Percentiles rank a stretch among this genome's conserved stretches.
These are phyloP conservation scores for Enteromius trimaculatus DNA, from an alignment of 2,797 vertebrate genomes.

Conservation along the genomic window DNA sequence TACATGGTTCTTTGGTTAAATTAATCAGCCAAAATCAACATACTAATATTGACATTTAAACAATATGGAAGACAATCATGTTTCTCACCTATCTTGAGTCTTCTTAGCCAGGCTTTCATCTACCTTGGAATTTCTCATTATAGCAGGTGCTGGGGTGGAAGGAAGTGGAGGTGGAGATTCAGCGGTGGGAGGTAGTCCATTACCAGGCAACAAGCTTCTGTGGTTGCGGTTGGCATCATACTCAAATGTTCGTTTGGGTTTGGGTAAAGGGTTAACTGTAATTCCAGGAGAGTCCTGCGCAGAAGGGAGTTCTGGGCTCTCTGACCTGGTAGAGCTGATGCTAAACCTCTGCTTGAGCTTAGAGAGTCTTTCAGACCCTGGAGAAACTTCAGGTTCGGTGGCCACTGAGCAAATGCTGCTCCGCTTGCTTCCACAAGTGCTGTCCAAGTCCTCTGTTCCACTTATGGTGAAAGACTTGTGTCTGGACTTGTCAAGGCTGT, in stretches of 20 bases:
- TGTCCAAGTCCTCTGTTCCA: slow-evolving; percentile 80
- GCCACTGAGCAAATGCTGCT: slow-evolving; percentile 79
- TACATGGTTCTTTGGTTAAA: neutral
- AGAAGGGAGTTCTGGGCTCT: slow-evolving; percentile 75
- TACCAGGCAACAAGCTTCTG: slow-evolving; percentile 79
- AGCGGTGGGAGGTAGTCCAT: slow-evolving; percentile 87
- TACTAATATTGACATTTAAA: slow-evolving; percentile 9
- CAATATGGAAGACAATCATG: neutral
- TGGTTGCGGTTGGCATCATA: slow-evolving; percentile 93
- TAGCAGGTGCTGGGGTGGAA: slow-evolving; percentile 87
- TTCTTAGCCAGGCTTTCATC: slow-evolving; percentile 80
- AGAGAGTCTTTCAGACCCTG: slow-evolving; percentile 80
- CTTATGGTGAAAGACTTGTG: slow-evolving; percentile 84
- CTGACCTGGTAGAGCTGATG: slow-evolving; percentile 73
- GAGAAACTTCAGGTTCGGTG: slow-evolving; percentile 80
- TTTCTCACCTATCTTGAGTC: slow-evolving; percentile 86
- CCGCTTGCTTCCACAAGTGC: slow-evolving; percentile 78
- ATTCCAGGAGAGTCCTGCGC: slow-evolving; percentile 75
- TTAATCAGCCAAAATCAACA: neutral
- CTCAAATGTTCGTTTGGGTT: slow-evolving; percentile 99
- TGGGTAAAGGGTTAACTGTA: slow-evolving; percentile 93
- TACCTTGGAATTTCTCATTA: slow-evolving; percentile 81
- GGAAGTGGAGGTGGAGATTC: slow-evolving; percentile 91
- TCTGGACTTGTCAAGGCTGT: slow-evolving; percentile 85
- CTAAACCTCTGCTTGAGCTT: slow-evolving; percentile 82